Evolutionary conservation across 2,113 vertebrate genomes (phyloP).

Genomic region (Sardina pilchardus): DNA sequence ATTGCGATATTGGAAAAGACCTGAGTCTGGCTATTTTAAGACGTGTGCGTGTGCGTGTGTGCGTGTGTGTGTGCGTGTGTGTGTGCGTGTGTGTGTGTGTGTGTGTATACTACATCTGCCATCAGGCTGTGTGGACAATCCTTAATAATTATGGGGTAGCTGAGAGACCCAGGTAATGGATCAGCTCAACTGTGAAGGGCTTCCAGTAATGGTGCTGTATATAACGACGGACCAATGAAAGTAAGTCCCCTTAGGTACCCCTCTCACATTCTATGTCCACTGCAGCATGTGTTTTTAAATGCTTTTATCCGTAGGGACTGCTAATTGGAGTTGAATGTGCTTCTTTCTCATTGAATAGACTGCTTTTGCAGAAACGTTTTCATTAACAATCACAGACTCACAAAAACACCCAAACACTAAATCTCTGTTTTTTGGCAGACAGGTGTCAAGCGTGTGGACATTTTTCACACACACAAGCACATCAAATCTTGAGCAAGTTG

Average conservation of each 20-base stretch:
- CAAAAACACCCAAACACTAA: background rate
- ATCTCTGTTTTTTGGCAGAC: background rate
- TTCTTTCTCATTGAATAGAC: background rate
- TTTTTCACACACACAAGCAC: background rate
- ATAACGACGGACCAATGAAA: background rate
- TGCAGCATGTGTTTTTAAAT: background rate
- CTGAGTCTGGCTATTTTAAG: constrained; percentile 4
- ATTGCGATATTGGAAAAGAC: constrained; percentile 10
- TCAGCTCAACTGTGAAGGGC: background rate
- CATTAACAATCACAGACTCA: background rate
- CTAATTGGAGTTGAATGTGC: background rate
- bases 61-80: background rate
- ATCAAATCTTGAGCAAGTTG: background rate
- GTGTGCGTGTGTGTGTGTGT: background rate
- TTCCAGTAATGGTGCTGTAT: background rate
- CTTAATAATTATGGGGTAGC: background rate
- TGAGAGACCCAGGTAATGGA: background rate
- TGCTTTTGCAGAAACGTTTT: background rate
- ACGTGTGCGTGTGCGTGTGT: background rate
- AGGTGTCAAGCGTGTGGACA: background rate
- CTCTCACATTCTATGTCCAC: background rate
- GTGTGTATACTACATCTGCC: background rate
- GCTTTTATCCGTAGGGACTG: background rate
- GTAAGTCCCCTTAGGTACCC: background rate
- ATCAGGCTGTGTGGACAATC: background rate